Evolutionary conservation across 2,113 vertebrate genomes (phyloP).

Genomic region (Podarcis raffonei): DNA sequence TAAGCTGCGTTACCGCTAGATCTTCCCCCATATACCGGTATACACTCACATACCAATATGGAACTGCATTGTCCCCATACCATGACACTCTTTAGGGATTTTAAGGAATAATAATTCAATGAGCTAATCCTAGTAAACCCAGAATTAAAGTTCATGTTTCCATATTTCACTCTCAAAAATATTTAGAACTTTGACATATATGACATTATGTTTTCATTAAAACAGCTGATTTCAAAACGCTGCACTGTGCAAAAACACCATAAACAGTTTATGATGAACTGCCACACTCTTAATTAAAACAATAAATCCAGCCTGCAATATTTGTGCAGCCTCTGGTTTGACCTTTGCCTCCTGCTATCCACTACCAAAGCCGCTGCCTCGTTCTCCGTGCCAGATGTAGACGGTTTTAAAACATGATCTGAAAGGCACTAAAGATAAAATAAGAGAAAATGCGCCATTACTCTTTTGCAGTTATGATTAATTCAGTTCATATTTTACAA

Average conservation of each 20-base stretch:
- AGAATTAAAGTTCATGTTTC: conserved; percentile 86
- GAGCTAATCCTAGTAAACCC: conserved; percentile 82
- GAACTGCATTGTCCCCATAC: conserved; percentile 64
- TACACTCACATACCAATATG: conserved; percentile 43
- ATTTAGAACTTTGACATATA: conserved; percentile 91
- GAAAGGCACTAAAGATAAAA: conserved; percentile 88
- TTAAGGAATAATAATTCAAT: conserved; percentile 74
- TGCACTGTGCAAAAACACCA: conserved; percentile 86
- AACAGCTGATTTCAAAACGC: conserved; percentile 88
- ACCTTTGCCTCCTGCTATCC: conserved; percentile 87
- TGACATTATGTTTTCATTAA: conserved; percentile 88
- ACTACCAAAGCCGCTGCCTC: conserved; percentile 79
- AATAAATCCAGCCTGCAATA: conserved; percentile 90
- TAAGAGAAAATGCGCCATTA: conserved; percentile 85
- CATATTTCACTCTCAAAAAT: conserved; percentile 87
- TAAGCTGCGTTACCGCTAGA: conserved; percentile 53
- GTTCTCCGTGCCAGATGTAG: conserved; percentile 78
- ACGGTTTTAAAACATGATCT: conserved; percentile 83
- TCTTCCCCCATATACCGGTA: conserved; percentile 13
- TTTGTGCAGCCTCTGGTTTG: conserved; percentile 85
- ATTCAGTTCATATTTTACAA: conserved; percentile 93
- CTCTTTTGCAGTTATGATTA: conserved; percentile 87
- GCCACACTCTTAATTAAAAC: conserved; percentile 92
- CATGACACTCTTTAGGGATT: conserved; percentile 79
- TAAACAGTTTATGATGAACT: conserved; percentile 95